These are phyloP conservation scores for Microcebus murinus DNA, from an alignment of 2,113 vertebrate genomes.

Conservation along the genomic window DNA sequence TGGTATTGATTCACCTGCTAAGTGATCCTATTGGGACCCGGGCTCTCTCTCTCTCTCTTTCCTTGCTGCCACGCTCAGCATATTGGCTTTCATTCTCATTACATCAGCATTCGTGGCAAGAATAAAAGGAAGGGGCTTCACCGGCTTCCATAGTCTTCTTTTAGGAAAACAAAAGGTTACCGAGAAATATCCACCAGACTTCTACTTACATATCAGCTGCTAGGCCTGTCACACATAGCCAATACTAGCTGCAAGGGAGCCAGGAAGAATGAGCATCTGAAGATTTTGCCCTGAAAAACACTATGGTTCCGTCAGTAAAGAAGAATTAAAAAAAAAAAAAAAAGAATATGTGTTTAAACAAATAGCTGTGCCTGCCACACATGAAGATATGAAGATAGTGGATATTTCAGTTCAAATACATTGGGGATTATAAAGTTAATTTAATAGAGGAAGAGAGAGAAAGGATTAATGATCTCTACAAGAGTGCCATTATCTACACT, in stretches of 20 bases:
- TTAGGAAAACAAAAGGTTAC: neutral
- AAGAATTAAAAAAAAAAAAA: neutral
- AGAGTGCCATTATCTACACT: neutral
- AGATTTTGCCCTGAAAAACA: rapidly evolving
- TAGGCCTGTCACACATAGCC: neutral
- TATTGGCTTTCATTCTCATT: neutral
- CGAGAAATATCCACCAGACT: neutral
- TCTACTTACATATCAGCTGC: neutral
- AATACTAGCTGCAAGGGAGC: neutral
- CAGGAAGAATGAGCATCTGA: neutral
- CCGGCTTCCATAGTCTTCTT: neutral
- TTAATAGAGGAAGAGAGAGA: neutral
- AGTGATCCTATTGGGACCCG: neutral
- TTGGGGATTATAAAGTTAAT: neutral
- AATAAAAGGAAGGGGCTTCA: neutral
- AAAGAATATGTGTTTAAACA: neutral
- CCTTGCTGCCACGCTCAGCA: neutral
- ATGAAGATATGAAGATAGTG: neutral
- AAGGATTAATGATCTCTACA: neutral
- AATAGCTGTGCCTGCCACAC: rapidly evolving
- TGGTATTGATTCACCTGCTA: neutral
- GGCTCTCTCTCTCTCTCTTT: neutral
- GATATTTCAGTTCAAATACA: neutral
- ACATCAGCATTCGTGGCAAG: neutral
- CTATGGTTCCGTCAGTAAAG: rapidly evolving